Evolutionary conservation across 2,888 invertebrate species (phyloP), one percentile per base, ranked within the genome.

Genomic region (Chrysolina oricalcia): DNA sequence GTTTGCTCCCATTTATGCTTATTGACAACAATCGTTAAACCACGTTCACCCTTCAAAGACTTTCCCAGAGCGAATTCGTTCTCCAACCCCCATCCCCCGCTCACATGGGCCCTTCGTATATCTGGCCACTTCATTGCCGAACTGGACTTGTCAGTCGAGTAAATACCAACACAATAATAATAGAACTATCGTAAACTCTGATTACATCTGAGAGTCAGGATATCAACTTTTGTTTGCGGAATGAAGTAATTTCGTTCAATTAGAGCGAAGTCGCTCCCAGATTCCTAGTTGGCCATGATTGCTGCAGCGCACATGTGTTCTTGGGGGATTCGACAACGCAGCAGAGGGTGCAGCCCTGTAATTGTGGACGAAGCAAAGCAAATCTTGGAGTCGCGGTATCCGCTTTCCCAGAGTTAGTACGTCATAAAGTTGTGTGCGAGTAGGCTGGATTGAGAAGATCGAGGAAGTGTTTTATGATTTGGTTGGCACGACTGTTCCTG

Each of bases 161-260:
- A n/a, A 59, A 59, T 35, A 35, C n/a, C 27, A 15, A 5, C 48
- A 43, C 40, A 56, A 68, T n/a, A 40, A 53, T 19, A 53, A 68
- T 53, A 13, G 53, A 53, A 68, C 53, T 40, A 48, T 67, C 67
- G 67, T 67, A 67, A 67, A 35, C 35, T 67, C 41, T 68, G 53
- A 68, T 68, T 68, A 68, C 53, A 68, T 68, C 68, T 56, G 53
- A 56, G 35, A 19, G 27, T 21, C 19, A 21, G 53, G 68, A 68
- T 40, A 72, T 72, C 65, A 75, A 70, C 67, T 67, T 76, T 73
- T 76, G 73, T 73, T 63, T 43, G 53, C 41, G 59, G 48, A 62
- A 62, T 41, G 21, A 43, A 63, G 76, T 63, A 70, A 69, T 72
- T 70, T 63, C 69, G 72, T 70, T 70, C 76, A 73, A 76, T 76